phyloP scores from a whole-genome alignment of 2,113 vertebrate genomes.

The Dinomys branickii region DNA sequence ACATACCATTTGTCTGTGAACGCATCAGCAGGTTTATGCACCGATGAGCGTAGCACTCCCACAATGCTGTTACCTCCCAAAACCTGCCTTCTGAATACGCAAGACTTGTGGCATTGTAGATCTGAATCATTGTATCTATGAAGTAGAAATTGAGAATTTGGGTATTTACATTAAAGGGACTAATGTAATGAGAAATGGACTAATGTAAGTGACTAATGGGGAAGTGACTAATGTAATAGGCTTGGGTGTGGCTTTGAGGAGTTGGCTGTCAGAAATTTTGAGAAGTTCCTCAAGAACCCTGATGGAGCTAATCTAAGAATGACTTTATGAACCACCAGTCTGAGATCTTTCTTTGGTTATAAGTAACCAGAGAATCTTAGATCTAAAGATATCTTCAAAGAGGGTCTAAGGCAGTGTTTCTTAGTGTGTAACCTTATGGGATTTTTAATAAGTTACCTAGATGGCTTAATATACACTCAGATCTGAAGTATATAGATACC shows the following conservation, averaged over 20 bases:
- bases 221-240: not conserved
- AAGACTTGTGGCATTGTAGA: no score
- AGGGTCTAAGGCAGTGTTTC: not conserved
- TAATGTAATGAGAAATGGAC: no score
- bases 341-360: not conserved
- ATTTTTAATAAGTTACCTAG: conserved; percentile 10
- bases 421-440: not conserved
- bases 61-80: no score
- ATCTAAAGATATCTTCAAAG: not conserved
- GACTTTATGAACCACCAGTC: not conserved
- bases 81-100: no score
- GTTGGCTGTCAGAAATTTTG: not conserved
- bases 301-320: not conserved
- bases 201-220: no score
- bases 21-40: no score
- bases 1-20: no score
- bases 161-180: no score
- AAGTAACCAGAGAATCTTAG: not conserved
- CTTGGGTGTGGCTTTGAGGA: not conserved
- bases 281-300: not conserved
- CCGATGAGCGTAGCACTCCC: no score
- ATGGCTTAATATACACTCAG: not conserved
- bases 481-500: not conserved
- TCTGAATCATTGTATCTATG: no score
- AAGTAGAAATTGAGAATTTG: no score